Evolutionary conservation across 2,113 vertebrate species (phyloP).

Genomic region (Zapornia atra): DNA sequence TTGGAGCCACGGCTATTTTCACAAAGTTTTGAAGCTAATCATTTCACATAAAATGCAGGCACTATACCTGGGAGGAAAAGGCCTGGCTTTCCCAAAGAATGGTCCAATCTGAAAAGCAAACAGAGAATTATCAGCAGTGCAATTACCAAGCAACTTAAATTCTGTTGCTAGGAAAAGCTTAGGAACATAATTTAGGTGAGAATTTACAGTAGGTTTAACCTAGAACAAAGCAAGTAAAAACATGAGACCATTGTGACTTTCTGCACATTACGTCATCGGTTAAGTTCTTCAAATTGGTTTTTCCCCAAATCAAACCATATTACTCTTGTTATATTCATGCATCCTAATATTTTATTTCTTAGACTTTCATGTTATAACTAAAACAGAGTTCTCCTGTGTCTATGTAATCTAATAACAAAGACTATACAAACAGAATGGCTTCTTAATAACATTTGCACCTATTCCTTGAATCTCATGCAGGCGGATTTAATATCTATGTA

Average conservation of each 20-base stretch:
- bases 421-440: background rate
- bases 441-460: slow-evolving; percentile 34
- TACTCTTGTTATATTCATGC: background rate
- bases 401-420: slow-evolving; percentile 24
- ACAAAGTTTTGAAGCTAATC: background rate
- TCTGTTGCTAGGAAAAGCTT: background rate
- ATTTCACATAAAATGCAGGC: background rate
- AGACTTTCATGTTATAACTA: slow-evolving; percentile 4
- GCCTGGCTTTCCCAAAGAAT: slow-evolving; percentile 80
- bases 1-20: background rate
- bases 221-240: background rate
- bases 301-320: background rate
- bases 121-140: background rate
- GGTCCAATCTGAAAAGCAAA: slow-evolving; percentile 75
- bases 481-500: background rate
- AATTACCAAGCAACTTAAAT: background rate
- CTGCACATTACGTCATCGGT: background rate
- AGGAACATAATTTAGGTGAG: background rate
- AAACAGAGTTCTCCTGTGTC: background rate
- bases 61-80: slow-evolving; percentile 81
- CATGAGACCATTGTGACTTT: background rate
- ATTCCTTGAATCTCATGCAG: background rate
- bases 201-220: slow-evolving; percentile 9
- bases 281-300: background rate
- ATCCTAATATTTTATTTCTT: background rate